These are phyloP conservation scores for Epistrophe eligans DNA, from an alignment of 2,888 invertebrate species.

Conservation along the genomic window DNA sequence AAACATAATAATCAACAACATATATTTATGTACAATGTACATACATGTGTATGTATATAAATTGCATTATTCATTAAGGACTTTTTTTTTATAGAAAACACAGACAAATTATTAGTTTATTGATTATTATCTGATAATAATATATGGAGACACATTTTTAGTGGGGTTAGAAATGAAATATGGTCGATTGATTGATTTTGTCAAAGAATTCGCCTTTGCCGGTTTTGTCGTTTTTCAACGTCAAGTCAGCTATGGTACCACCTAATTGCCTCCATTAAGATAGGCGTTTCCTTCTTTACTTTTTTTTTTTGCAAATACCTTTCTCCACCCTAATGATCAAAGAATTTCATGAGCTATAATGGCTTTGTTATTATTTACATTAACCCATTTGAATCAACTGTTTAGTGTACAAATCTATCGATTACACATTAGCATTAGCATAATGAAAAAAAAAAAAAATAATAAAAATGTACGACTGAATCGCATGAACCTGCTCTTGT, in stretches of 20 bases:
- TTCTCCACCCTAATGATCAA: conserved; percentile 23
- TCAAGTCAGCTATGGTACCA: background rate
- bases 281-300: background rate
- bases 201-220: conserved; percentile 7
- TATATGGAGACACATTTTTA: conserved; percentile 18
- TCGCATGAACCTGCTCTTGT: background rate
- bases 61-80: conserved; percentile 56
- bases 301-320: conserved; percentile 22
- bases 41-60: too few relatives aligned
- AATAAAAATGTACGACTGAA: background rate
- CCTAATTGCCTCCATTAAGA: conserved; percentile 38
- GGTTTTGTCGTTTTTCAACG: background rate
- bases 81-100: conserved; percentile 15
- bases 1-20: conserved; percentile 40
- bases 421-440: conserved; percentile 41
- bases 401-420: conserved; percentile 41
- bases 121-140: conserved; percentile 51
- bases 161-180: background rate
- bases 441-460: background rate
- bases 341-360: conserved; percentile 18
- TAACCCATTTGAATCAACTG: conserved; percentile 41
- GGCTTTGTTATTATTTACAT: conserved; percentile 19
- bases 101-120: conserved; percentile 53
- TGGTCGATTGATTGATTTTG: conserved; percentile 5
- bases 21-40: background rate